Evolutionary conservation across 1,140 invertebrate species (phyloP).

Genomic region (Ruditapes philippinarum): DNA sequence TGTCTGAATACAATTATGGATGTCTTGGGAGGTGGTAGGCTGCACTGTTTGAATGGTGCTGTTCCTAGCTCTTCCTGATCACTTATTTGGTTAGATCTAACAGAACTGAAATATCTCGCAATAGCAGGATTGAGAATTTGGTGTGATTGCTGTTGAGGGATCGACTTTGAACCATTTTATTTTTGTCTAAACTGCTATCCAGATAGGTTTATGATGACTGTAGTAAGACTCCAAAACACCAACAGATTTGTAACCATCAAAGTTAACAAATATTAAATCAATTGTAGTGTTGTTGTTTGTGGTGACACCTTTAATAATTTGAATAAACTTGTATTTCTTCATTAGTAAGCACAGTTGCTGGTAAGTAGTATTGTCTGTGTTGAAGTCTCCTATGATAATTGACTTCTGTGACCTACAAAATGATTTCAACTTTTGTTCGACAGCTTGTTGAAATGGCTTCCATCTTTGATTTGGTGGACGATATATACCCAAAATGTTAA

Average conservation of each 20-base stretch:
- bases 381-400: conserved; percentile 46
- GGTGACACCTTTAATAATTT: background rate
- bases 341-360: background rate
- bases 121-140: too few relatives aligned
- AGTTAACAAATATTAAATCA: conserved; percentile 6
- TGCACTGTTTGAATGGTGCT: too few relatives aligned
- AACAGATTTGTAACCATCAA: background rate
- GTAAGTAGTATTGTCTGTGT: background rate
- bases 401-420: background rate
- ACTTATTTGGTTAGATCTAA: too few relatives aligned
- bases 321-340: background rate
- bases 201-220: conserved; percentile 14
- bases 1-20: too few relatives aligned
- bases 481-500: conserved; percentile 20
- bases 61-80: too few relatives aligned
- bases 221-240: conserved; percentile 28
- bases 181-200: background rate
- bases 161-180: too few relatives aligned
- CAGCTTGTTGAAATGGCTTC: too few relatives aligned
- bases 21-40: too few relatives aligned
- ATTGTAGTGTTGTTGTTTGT: conserved; percentile 32
- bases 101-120: too few relatives aligned
- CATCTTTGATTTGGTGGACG: conserved; percentile 12
- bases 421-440: too few relatives aligned
- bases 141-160: too few relatives aligned